Base-by-base conservation (phyloP, 2,797 vertebrate species). In the Coilia nasus region DNA sequence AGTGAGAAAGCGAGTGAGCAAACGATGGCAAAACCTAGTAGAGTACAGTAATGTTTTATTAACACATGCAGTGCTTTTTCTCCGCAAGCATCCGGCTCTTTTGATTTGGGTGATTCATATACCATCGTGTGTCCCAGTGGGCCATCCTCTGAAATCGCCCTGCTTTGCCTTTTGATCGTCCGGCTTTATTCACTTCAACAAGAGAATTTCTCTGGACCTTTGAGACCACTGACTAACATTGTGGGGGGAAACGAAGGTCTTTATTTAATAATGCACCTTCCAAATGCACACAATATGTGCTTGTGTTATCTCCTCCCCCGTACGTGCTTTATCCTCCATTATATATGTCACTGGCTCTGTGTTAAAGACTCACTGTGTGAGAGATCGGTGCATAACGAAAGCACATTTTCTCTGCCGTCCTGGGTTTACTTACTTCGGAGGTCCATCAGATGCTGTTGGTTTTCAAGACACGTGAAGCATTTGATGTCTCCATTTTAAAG, bases 1-100 rank as follows among this genome's bases (percentile, higher is more conserved):
- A 44, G 71, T 6, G 35, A 21, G 57, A 19, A n/a, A 78, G 71
- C 0, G 15, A 78, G 31, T 10, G 15, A 78, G 31, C 71, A 78
- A 44, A 7, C 50, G 80, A 67, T 31, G 21, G 54, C n/a, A 21
- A 47, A 56, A 31, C 81, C 50, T 19, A 62, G 46, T 47, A 78
- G 86, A 57, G 50, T 71, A 25, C 44, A 83, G 28, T 57, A 35
- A 86, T 87, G 62, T 87, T 87, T 86, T 85, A 82, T 82, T 85
- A 83, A 84, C 60, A 82, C 47, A 35, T 21, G n/a, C 64, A 84
- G 57, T 57, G 67, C 84, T 84, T 44, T 31, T 31, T 31, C 28
- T 28, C 17, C 25, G 19, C 35, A 41, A 41, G 71, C 60, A 12
- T 82, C 47, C 9, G 75, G n/a, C 81, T 44, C 71, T 35, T 86